Evolutionary conservation across 2,113 vertebrate genomes (phyloP).

Genomic region (Apeltes quadracus): DNA sequence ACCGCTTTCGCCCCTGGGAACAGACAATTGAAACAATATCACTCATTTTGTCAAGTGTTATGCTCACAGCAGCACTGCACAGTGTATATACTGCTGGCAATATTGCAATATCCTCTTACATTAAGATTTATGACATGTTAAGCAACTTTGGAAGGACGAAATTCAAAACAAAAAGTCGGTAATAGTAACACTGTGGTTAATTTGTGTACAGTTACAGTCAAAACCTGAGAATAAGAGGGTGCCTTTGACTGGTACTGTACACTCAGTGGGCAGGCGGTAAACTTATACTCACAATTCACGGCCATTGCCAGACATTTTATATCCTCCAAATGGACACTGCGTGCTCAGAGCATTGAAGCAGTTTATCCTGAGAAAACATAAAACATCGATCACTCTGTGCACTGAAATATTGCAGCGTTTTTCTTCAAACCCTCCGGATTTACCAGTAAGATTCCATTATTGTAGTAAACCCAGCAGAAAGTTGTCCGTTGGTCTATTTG

Average conservation of each 20-base stretch:
- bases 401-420: conserved; percentile 23
- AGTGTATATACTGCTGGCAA: conserved; percentile 19
- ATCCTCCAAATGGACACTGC: conserved; percentile 98
- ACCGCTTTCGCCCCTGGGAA: conserved; percentile 90
- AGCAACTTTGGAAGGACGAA: conserved; percentile 43
- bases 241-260: too few relatives aligned
- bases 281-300: conserved; percentile 95
- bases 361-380: conserved; percentile 91
- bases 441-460: conserved; percentile 31
- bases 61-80: conserved; percentile 14
- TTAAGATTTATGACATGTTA: conserved; percentile 42
- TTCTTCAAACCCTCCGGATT: conserved; percentile 36
- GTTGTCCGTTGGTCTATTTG: conserved; percentile 33
- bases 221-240: too few relatives aligned
- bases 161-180: conserved; percentile 59
- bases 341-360: conserved; percentile 98
- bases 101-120: conserved; percentile 46
- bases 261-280: conserved; percentile 39
- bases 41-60: conserved; percentile 17
- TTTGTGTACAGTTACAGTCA: neutral
- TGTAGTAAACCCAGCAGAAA: conserved; percentile 44
- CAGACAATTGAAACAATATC: conserved; percentile 13
- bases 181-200: conserved; percentile 46
- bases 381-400: conserved; percentile 64
- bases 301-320: conserved; percentile 99